Base-by-base conservation (phyloP, 1,140 invertebrate genomes). In the Zeugodacus cucurbitae region DNA sequence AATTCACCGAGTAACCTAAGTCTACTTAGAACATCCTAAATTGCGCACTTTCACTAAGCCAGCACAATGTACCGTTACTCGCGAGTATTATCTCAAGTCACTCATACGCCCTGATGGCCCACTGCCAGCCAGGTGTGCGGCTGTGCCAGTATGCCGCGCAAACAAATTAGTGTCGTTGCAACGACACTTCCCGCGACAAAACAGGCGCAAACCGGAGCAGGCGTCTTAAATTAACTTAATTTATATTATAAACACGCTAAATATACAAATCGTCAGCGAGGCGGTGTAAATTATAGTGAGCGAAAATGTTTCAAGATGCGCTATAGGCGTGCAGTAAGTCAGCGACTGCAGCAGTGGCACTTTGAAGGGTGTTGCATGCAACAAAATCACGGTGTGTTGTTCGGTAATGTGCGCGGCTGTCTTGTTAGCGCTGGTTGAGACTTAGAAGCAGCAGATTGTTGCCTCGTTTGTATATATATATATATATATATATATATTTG, bases 221-320 rank as follows among this genome's bases (percentile, higher is more conserved):
- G 70, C n/a, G 74, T 82, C 41, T 82, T 82, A 82, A 82, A 82
- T 82, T 82, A 82, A 82, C 74, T 82, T 82, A 82, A 82, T 82
- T 82, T 82, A 82, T 48, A 82, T 82, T 34, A 82, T 82, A 82
- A 82, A 82, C 74, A 82, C 74, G 74, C 37, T 48, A 82, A 82
- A 37, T 48, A 48, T 82, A 82, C 26, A 82, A n/a, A 82, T 37
- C 20, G 41, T n/a, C 37, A 41, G 26, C 32, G 64, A 32, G 11
- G 26, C 14, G 20, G 29, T 14, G 58, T 70, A 70, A 32, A 70
- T 34, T 70, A 34, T 70, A 70, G 48, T 34, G 64, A 17, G 32
- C 8, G 20, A 67, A 67, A 59, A 4, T 59, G n/a, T 26, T 7
- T 26, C 58, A 62, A 26, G 11, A 74, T 2, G 22, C 22, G 37